Conservation (phyloP, 2,113 vertebrate genomes). For the Dipodomys ordii region DNA sequence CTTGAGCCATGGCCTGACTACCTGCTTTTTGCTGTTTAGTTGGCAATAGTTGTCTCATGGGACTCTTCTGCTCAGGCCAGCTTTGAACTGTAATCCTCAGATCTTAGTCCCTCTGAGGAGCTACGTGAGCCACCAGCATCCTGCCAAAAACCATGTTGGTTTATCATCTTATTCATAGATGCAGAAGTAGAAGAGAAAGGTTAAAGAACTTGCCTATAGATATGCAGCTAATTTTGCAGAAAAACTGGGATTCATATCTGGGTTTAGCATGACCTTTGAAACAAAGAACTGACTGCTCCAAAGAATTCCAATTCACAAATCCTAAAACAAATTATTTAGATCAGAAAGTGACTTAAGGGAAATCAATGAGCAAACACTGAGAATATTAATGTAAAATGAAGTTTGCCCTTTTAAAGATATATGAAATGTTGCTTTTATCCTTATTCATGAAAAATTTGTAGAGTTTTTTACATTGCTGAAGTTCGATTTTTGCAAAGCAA, state of each 20-base stretch:
- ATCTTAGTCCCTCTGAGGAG: too few species aligned
- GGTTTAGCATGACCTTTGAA: not conserved
- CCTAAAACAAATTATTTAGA: slow-evolving; percentile 42
- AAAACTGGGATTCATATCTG: not conserved
- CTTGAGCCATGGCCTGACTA: too few species aligned
- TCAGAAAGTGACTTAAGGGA: slow-evolving; percentile 46
- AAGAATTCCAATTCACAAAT: slow-evolving; percentile 17
- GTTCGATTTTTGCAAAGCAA: slow-evolving; percentile 77
- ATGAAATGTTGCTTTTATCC: slow-evolving; percentile 64
- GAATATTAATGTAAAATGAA: slow-evolving; percentile 61
- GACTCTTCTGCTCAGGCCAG: too few species aligned
- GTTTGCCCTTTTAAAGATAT: slow-evolving; percentile 47
- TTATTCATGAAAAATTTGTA: slow-evolving; percentile 71
- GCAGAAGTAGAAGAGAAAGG: not conserved
- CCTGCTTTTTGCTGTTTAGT: too few species aligned
- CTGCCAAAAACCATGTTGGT: not conserved
- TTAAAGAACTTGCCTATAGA: not conserved
- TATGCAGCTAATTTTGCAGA: not conserved
- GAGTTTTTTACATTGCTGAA: slow-evolving; percentile 74
- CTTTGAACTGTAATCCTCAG: too few species aligned
- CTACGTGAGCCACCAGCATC: too few species aligned
- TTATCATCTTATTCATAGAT: not conserved
- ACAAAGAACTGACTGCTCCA: slow-evolving; percentile 3
- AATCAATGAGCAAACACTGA: slow-evolving; percentile 40
- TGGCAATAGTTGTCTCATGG: too few species aligned